Evolutionary conservation across 2,797 vertebrate species (phyloP).

Genomic region (Vipera latastei): DNA sequence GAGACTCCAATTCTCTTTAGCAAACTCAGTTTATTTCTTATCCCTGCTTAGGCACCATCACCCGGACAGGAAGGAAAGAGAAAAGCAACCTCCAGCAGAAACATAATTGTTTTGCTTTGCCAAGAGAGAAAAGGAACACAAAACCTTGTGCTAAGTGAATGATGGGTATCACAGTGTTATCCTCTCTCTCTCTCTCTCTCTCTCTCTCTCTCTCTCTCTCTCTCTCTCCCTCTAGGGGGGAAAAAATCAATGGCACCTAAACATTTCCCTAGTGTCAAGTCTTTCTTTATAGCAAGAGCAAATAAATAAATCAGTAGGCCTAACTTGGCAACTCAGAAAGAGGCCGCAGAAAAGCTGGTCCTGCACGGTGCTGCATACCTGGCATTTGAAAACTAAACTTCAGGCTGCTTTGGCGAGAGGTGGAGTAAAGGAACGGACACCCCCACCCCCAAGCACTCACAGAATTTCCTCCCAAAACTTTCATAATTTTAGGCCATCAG

Average conservation of each 20-base stretch:
- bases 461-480: background rate
- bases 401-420: background rate
- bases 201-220: background rate
- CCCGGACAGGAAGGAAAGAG: background rate
- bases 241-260: background rate
- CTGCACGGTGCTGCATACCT: too few relatives aligned
- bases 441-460: background rate
- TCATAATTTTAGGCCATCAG: background rate
- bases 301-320: background rate
- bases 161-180: too few relatives aligned
- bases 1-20: background rate
- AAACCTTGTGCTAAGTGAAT: background rate
- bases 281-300: too few relatives aligned
- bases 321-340: background rate
- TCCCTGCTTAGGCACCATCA: background rate
- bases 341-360: background rate
- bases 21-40: background rate
- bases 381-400: background rate
- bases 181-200: background rate
- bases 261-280: background rate
- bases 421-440: background rate
- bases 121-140: background rate
- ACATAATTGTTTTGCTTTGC: background rate
- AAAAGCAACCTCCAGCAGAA: background rate
- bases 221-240: background rate